Base-by-base conservation (phyloP, 2,888 invertebrate species). In the Ceraclea dissimilis region DNA sequence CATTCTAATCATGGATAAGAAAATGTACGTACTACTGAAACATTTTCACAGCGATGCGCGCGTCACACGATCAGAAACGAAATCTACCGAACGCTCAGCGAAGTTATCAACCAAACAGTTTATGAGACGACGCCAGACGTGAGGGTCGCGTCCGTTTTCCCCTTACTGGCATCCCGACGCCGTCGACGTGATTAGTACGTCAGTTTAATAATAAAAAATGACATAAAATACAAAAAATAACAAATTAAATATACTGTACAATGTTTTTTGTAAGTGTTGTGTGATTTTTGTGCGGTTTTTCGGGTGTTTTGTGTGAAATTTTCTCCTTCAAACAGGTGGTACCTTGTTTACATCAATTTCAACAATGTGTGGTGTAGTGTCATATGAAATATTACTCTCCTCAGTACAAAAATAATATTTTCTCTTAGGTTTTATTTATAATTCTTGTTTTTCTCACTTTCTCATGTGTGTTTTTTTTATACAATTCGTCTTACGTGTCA, bases 51-150 rank as follows among this genome's bases (percentile, higher is more conserved):
- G 8, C 4, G 39, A 17, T 52, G 56, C 48, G 51, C 57, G 53
- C 50, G 53, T 46, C 43, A 47, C n/a, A 34, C 57, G 57, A 57
- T 33, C 52, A 52, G 17, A 46, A 22, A 26, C 57, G 57, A 52
- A 57, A 53, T 49, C 21, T 13, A 17, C 49, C 57, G 57, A 57
- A 21, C 26, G 10, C 34, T 33, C 10, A 34, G 39, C 48, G 54
- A 33, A 44, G 52, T 31, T 26, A 16, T 17, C 44, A 17, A 17
- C 2, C 47, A 6, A 20, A 47, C 47, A 47, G 47, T 47, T 39
- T 13, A 13, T 19, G 47, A 47, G 47, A 47, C 18, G 26, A 44
- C 46, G 43, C 55, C 19, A 18, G 43, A 26, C 49, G 19, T 11
- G 8, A 11, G 18, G 16, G 33, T 49, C 44, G 21, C 48, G 48